phyloP scores from a whole-genome alignment of 1,140 invertebrate genomes.

The Manduca sexta region DNA sequence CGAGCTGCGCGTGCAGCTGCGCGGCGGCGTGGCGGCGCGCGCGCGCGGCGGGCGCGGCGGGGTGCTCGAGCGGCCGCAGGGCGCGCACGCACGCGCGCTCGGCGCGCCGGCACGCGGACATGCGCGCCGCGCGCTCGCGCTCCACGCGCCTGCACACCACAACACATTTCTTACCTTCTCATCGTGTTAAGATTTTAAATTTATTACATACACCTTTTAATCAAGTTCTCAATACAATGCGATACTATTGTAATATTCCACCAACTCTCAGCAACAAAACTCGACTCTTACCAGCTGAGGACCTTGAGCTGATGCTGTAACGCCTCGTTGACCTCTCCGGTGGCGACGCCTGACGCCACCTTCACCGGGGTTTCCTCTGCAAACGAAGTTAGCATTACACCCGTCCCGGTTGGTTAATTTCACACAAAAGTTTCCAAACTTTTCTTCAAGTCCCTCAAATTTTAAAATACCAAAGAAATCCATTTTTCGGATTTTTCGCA shows the following conservation, averaged over 20 bases:
- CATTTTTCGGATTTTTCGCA: no score
- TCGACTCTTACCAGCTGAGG: conserved; percentile 54
- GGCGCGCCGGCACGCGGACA: conserved; percentile 37
- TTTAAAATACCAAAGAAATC: no score
- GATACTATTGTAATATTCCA: no score
- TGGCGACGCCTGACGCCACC: conserved; percentile 32
- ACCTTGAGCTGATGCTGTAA: conserved; percentile 61
- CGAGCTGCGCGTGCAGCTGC: conserved; percentile 24
- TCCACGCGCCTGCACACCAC: conserved; percentile 40
- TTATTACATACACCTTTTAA: no score
- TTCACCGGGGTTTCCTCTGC: conserved; percentile 53
- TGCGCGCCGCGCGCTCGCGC: conserved; percentile 43
- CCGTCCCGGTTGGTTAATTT: not conserved
- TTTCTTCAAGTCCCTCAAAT: no score
- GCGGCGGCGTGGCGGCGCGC: conserved; percentile 36
- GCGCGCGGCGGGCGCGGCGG: conserved; percentile 27
- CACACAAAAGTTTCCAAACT: no score
- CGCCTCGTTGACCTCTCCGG: conserved; percentile 56
- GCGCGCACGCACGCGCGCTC: conserved; percentile 26
- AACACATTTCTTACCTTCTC: no score
- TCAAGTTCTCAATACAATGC: no score
- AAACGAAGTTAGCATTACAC: not conserved
- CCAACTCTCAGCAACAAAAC: no score
- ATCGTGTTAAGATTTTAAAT: no score
- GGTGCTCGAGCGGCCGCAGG: conserved; percentile 46